phyloP scores from a whole-genome alignment of 2,888 invertebrate species.

The Acleris cristana region DNA sequence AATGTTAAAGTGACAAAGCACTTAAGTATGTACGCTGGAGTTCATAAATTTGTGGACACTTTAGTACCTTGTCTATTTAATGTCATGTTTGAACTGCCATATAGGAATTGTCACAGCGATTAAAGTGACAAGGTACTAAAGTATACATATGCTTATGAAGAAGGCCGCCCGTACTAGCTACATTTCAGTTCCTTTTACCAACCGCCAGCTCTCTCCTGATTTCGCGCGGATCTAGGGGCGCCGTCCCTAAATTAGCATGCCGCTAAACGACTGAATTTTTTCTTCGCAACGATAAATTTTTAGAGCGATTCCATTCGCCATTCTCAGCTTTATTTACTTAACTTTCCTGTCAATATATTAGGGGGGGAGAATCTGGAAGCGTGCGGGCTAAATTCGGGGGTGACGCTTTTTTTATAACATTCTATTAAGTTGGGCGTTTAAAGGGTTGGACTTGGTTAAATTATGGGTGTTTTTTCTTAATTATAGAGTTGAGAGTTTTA shows the following conservation, averaged over 20 bases:
- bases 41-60: too few species aligned
- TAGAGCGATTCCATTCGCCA: constrained; percentile 55
- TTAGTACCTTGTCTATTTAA: too few species aligned
- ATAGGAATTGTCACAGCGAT: too few species aligned
- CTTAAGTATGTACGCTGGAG: too few species aligned
- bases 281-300: constrained; percentile 55
- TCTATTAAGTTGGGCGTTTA: constrained; percentile 54
- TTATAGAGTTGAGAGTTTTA: constrained; percentile 21
- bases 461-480: constrained; percentile 41
- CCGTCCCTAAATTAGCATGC: constrained; percentile 7
- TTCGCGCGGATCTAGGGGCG: constrained; percentile 3
- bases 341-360: constrained; percentile 61
- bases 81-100: too few species aligned
- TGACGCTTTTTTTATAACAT: constrained; percentile 48
- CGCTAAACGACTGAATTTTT: constrained; percentile 39
- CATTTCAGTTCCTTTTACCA: too few species aligned
- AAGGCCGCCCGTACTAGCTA: too few species aligned
- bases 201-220: neutral
- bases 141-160: too few species aligned
- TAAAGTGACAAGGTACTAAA: too few species aligned
- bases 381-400: constrained; percentile 53
- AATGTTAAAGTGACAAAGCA: too few species aligned
- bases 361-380: constrained; percentile 58
- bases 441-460: constrained; percentile 43
- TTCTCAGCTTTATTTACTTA: constrained; percentile 60